phyloP scores from a whole-genome alignment of 1,140 invertebrate species.

The Ceratina japonica region DNA sequence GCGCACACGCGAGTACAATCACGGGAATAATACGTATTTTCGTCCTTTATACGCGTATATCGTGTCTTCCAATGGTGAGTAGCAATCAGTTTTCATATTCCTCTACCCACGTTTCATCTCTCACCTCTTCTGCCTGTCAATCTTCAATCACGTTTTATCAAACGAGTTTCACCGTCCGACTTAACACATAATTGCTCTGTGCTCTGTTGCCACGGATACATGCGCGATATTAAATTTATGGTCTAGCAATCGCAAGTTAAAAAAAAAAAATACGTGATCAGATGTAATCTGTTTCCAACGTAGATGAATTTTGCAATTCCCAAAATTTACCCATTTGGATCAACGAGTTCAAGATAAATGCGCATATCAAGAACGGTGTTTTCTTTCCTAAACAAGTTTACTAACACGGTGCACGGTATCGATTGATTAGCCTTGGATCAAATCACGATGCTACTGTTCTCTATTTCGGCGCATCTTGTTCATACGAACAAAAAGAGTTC shows the following conservation, averaged over 20 bases:
- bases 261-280: neutral
- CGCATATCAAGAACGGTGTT: neutral
- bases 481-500: too few relatives aligned
- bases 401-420: neutral
- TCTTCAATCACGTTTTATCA: too few relatives aligned
- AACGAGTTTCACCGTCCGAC: neutral
- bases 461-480: neutral
- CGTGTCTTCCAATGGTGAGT: conserved; percentile 35
- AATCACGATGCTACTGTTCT: too few relatives aligned
- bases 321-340: too few relatives aligned
- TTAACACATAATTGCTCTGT: neutral
- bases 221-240: neutral
- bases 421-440: neutral
- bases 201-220: neutral
- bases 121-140: too few relatives aligned
- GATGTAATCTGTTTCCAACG: too few relatives aligned
- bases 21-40: neutral
- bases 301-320: too few relatives aligned
- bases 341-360: neutral
- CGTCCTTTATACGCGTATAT: neutral
- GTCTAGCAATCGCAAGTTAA: neutral
- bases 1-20: conserved; percentile 3
- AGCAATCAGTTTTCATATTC: neutral
- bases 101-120: neutral
- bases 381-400: too few relatives aligned